Base-by-base conservation (phyloP, 2,797 vertebrate genomes). In the Galagoides demidoff region DNA sequence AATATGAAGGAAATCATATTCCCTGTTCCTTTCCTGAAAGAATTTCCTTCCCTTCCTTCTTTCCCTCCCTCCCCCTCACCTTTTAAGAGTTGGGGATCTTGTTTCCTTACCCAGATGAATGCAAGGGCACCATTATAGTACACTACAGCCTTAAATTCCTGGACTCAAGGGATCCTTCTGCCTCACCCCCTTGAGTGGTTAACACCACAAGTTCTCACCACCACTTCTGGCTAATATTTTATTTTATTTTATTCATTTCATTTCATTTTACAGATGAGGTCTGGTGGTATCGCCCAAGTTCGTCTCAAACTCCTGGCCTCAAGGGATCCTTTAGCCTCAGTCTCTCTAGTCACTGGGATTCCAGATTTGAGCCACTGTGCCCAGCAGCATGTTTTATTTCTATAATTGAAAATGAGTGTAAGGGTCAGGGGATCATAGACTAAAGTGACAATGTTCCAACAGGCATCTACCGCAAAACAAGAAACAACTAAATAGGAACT, bases 1-100 rank as follows among this genome's bases (percentile, higher is more conserved):
- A 95, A 43, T 85, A 82, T 74, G 25, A 52, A 88, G 19, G 91
- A 95, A 94, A 89, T 70, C 10, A 77, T 39, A 71, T 66, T 57
- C 6, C 12, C 4, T 89, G 55, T 16, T 29, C 8, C 22, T 71
- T 86, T 94, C 31, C 55, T 73, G 76, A 77, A 78, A 70, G 22
- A 31, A 66, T n/a, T 19, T 17, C 29, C 29, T 64, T 31, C 29
- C 63, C 1, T 31, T 2, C 63, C 16, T 11, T 16, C 13, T 23
- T 19, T 63, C 27, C 13, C 61, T 23, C 57, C 23, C 57, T 23
- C 57, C 22, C 55, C 20, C 55, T 22, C 55, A 2, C 20, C 17
- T 20, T 59, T 14, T 12, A 31, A 6, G 16, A 66, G 31, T n/a
- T 66, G 64, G 31, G 64, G 64, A 16, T 66, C 64, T n/a, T n/a